These are phyloP conservation scores for Drusus annulatus DNA, from an alignment of 1,140 invertebrate genomes.

Conservation along the genomic window DNA sequence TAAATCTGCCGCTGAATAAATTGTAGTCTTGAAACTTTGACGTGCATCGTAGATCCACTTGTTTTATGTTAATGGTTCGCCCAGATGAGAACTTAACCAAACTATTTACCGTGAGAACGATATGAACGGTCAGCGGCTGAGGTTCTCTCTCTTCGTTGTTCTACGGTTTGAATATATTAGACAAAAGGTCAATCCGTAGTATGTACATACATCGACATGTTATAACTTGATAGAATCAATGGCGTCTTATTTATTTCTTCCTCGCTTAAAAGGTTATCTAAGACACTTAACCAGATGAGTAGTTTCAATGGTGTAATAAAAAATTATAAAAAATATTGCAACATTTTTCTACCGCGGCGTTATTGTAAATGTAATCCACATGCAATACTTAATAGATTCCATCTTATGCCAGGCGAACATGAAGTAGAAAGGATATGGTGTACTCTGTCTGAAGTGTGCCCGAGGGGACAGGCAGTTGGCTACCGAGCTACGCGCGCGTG, in stretches of 20 bases:
- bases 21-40: constrained; percentile 40
- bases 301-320: background rate
- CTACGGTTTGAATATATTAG: constrained; percentile 40
- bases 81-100: constrained; percentile 40
- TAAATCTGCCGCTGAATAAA: constrained; percentile 41
- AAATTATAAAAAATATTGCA: background rate
- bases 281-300: too few species aligned
- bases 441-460: constrained; percentile 3
- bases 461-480: constrained; percentile 21
- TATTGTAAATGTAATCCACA: background rate
- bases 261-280: background rate
- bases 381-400: background rate
- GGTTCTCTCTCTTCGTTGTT: constrained; percentile 17
- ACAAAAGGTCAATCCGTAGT: constrained; percentile 29
- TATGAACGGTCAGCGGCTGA: constrained; percentile 21
- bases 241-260: background rate
- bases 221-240: background rate
- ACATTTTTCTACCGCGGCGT: background rate
- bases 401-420: constrained; percentile 27
- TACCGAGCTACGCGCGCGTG: constrained; percentile 48
- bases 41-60: constrained; percentile 42
- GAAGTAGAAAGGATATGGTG: constrained; percentile 12
- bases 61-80: constrained; percentile 54
- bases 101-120: constrained; percentile 52
- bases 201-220: constrained; percentile 1